Evolutionary conservation across 1,140 invertebrate species (phyloP).

Genomic region (Drosophila guanche): DNA sequence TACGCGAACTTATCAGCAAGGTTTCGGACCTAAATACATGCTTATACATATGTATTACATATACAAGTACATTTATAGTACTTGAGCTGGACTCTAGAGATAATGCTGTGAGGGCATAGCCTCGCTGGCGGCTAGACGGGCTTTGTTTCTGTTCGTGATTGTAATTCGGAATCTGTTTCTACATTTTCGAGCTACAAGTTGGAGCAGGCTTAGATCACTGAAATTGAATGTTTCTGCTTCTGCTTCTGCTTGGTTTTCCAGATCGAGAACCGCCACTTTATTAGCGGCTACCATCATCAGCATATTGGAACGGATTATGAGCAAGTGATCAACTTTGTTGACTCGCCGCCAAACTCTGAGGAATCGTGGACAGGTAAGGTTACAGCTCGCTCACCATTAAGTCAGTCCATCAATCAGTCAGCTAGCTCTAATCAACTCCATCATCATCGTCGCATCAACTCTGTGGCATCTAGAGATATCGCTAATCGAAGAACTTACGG

Average conservation of each 20-base stretch:
- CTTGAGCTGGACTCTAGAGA: constrained; percentile 57
- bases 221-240: not conserved
- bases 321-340: constrained; percentile 82
- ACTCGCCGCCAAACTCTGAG: constrained; percentile 82
- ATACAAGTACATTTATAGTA: constrained; percentile 13
- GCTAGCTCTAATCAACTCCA: constrained; percentile 2
- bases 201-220: not conserved
- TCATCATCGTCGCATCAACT: constrained; percentile 4
- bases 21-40: constrained; percentile 63
- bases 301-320: constrained; percentile 82
- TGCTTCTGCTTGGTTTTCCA: constrained; percentile 23
- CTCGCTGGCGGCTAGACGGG: constrained; percentile 48
- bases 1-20: constrained; percentile 69
- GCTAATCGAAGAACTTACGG: constrained; percentile 56
- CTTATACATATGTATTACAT: not conserved
- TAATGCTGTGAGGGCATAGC: constrained; percentile 56
- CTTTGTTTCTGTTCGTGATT: constrained; percentile 14
- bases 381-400: not conserved
- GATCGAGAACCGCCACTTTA: constrained; percentile 78
- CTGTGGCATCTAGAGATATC: constrained; percentile 20
- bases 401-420: constrained; percentile 14
- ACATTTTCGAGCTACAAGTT: constrained; percentile 31
- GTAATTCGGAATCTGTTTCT: constrained; percentile 25
- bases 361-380: constrained; percentile 83
- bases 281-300: constrained; percentile 81